Base-by-base conservation (phyloP, 1,140 invertebrate genomes). In the Bombus sylvicola region DNA sequence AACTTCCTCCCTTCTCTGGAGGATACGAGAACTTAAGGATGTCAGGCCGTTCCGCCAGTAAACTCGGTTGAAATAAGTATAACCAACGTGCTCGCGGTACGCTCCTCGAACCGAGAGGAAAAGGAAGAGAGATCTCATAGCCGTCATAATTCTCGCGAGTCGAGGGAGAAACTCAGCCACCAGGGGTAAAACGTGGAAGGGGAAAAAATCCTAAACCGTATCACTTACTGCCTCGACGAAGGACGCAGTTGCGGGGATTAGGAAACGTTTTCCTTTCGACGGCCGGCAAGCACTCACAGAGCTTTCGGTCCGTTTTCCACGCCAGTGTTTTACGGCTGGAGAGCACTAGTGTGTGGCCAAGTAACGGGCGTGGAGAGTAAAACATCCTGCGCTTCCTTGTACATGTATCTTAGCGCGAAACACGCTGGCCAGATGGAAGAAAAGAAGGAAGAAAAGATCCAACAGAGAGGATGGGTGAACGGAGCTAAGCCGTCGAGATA, bases 201-300 rank as follows among this genome's bases (percentile, higher is more conserved):
- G 18, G 15, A 18, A 39, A n/a, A 62, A 53, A 74, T 85, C 69
- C 34, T 69, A 74, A 85, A 85, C 79, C 78, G 79, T 81, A 81
- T 75, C 84, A 75, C 84, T 85, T 81, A 81, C 69, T 59, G 53
- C 34, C 71, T 66, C 28, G 66, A 71, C 69, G 69, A 34, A 73
- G 69, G 69, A 74, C 57, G 84, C 79, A 69, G 57, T 85, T 80
- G 83, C 66, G 78, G 39, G 85, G 81, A 86, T 86, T 83, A 86
- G 81, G 66, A 77, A 75, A 74, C 72, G 81, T 83, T 85, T 74
- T 85, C 53, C 85, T 86, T 74, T 62, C 34, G 71, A 39, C 64
- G 73, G 47, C 47, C 64, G 53, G 34, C 80, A 10, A 71, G 64
- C 80, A 81, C 84, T 86, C 73, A 9, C n/a, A 39, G 69, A 74